Evolutionary conservation across 2,797 vertebrate species (phyloP).

Genomic region (Tokudaia tokunoshimensis): DNA sequence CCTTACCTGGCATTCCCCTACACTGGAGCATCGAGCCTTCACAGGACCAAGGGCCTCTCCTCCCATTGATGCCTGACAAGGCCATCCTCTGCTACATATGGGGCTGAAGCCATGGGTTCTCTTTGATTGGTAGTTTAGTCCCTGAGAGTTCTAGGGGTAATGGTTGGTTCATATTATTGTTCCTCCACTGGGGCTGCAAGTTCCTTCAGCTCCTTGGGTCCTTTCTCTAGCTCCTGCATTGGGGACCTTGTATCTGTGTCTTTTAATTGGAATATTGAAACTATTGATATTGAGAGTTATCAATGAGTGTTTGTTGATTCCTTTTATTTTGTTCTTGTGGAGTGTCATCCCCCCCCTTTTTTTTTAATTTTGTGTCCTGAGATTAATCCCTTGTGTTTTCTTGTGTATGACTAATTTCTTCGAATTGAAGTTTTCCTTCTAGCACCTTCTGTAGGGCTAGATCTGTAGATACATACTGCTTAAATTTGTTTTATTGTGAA

Average conservation of each 20-base stretch:
- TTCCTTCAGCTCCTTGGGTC: no score
- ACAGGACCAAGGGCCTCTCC: no score
- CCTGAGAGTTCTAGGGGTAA: no score
- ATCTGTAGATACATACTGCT: background rate
- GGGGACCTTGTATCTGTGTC: background rate
- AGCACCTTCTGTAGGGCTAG: background rate
- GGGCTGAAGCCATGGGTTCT: no score
- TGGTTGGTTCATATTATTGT: no score
- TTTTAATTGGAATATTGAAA: background rate
- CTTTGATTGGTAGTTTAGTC: no score
- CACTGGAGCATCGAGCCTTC: no score
- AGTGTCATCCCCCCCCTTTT: background rate
- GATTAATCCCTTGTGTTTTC: background rate
- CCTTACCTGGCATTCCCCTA: no score
- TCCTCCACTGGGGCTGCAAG: no score
- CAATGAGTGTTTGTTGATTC: background rate
- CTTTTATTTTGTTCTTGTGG: background rate
- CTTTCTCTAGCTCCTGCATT: no score
- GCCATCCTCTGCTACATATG: no score
- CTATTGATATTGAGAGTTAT: background rate
- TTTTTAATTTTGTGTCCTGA: background rate
- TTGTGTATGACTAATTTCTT: background rate
- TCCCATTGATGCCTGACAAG: no score
- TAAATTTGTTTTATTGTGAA: background rate
- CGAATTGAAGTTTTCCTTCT: background rate